phyloP scores from a whole-genome alignment of 92 coral and sea anemone species.

The Umimayanthus chanpuru region DNA sequence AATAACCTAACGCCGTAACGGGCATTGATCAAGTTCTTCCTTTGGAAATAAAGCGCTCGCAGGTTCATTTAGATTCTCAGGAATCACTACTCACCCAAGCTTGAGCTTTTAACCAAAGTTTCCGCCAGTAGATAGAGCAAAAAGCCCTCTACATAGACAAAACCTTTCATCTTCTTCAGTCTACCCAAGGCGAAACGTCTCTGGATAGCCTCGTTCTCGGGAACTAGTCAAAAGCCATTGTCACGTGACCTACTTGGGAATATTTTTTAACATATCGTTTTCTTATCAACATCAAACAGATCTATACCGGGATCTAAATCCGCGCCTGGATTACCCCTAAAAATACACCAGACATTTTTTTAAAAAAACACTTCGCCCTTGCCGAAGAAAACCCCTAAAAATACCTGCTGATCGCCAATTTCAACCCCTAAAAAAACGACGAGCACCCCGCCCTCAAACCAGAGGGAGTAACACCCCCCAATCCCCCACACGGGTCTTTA shows the following conservation, averaged over 20 bases:
- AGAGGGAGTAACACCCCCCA: too few species aligned
- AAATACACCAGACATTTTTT: too few species aligned
- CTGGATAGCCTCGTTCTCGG: conserved; percentile 9
- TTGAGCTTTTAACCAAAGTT: conserved; percentile 3
- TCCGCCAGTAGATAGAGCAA: background rate
- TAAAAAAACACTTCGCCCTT: too few species aligned
- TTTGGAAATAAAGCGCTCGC: background rate
- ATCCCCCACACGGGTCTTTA: too few species aligned
- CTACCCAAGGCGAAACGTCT: background rate
- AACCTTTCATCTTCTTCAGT: background rate
- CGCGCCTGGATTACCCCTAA: too few species aligned
- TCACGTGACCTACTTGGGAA: conserved; percentile 9
- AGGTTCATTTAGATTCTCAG: background rate
- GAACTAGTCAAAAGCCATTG: background rate
- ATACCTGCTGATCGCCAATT: too few species aligned
- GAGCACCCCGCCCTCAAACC: too few species aligned
- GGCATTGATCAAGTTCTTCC: background rate
- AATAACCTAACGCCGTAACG: background rate
- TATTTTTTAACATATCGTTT: too few species aligned
- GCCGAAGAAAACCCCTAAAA: too few species aligned
- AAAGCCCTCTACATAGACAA: background rate
- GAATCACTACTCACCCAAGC: conserved; percentile 17
- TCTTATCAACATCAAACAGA: too few species aligned
- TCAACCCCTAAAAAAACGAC: too few species aligned
- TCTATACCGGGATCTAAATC: too few species aligned